Conservation (phyloP, 2,888 invertebrate genomes). For the Crossocerus cetratus region DNA sequence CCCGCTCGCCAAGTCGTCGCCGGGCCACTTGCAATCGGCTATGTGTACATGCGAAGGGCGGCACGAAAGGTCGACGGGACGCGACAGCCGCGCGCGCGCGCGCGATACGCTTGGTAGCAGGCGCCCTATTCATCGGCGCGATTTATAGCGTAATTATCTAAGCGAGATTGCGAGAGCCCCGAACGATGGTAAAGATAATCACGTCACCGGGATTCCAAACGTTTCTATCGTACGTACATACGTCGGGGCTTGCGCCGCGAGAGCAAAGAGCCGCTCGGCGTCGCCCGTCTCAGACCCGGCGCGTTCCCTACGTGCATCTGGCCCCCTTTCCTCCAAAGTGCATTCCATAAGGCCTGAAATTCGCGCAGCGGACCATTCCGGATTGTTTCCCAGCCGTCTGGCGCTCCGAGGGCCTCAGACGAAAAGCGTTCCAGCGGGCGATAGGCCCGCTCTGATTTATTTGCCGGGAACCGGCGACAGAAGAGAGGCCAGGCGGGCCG, state of each 20-base stretch:
- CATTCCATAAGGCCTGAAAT: conserved; percentile 56
- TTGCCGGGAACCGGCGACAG: conserved; percentile 26
- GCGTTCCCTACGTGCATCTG: neutral
- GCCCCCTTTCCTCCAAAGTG: conserved; percentile 39
- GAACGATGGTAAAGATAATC: conserved; percentile 57
- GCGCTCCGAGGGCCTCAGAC: conserved; percentile 18
- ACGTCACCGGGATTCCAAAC: conserved; percentile 59
- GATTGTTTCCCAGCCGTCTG: conserved; percentile 42
- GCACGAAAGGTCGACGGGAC: conserved; percentile 42
- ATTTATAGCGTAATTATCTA: conserved; percentile 59
- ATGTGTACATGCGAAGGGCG: neutral
- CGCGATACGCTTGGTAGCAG: conserved; percentile 40
- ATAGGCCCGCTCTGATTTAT: conserved; percentile 55
- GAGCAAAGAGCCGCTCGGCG: conserved; percentile 6
- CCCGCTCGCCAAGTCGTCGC: too few relatives aligned
- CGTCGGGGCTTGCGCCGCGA: conserved; percentile 31
- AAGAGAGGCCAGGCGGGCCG: conserved; percentile 4
- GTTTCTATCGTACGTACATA: conserved; percentile 57
- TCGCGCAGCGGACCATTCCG: conserved; percentile 47
- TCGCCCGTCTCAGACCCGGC: neutral
- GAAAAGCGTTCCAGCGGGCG: conserved; percentile 43
- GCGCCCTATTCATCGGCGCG: conserved; percentile 52
- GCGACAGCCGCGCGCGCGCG: too few relatives aligned
- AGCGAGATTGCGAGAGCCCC: conserved; percentile 52
- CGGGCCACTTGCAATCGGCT: too few relatives aligned